phyloP scores from a whole-genome alignment of 2,888 invertebrate species.

The Odontothrips loti region DNA sequence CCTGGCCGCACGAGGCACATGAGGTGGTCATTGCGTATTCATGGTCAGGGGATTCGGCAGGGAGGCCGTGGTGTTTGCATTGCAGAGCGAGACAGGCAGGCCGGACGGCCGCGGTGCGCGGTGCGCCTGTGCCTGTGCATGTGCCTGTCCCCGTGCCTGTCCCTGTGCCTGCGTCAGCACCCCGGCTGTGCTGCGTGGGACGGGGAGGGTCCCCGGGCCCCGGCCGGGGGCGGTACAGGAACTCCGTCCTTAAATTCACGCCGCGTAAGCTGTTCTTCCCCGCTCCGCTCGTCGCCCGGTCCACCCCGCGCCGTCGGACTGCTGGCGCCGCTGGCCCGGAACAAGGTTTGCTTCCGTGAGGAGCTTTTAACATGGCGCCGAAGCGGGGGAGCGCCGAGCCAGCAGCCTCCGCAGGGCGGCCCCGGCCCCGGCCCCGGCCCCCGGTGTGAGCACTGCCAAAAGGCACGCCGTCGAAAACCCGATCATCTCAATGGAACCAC shows the following conservation, averaged over 20 bases:
- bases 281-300: not conserved
- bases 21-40: conserved; percentile 5
- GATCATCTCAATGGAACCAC: no score
- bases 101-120: not conserved
- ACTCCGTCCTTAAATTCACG: not conserved
- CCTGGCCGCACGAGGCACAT: not conserved
- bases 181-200: not conserved
- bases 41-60: not conserved
- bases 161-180: not conserved
- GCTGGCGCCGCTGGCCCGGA: not conserved
- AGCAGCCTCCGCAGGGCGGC: not conserved
- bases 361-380: not conserved
- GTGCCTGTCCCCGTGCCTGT: not conserved
- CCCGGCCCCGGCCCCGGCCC: no score
- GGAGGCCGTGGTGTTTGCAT: not conserved
- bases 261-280: not conserved
- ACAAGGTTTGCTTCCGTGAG: conserved; percentile 3
- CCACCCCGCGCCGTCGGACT: not conserved
- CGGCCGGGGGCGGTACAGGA: not conserved
- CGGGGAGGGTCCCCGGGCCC: not conserved
- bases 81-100: not conserved
- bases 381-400: not conserved
- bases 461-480: no score
- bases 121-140: not conserved
- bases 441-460: no score